Evolutionary conservation across 1,140 invertebrate genomes (phyloP), one percentile per base, ranked within the genome.

Genomic region (Yoshiicerus persimilis): DNA sequence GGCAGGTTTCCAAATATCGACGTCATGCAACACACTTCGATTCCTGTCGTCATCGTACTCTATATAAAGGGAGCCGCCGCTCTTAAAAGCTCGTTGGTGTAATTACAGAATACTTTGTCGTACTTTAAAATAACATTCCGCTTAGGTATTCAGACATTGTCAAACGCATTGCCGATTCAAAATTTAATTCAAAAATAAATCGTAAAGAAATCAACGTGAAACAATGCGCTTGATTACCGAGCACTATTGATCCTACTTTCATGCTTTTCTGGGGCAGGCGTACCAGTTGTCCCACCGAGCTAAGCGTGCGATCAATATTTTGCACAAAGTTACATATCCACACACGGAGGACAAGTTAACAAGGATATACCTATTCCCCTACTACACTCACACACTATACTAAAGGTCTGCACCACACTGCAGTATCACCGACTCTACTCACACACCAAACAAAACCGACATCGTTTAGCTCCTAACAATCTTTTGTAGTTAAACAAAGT

Each of bases 141-240:
- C n/a, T n/a, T n/a, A n/a, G n/a, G n/a, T n/a, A 47, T 20, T 20
- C 41, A 13, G n/a, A 56, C n/a, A n/a, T 16, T 56, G 47, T 56
- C 47, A 70, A 70, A 70, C 2, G 25, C 27, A 30, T 30, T 64
- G 20, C 20, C 4, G 5, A 75, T 38, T 30, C 20, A 34, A 38
- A 80, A 80, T 80, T 80, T 36, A 80, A 80, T 32, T 30, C 34
- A 80, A 80, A 20, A 38, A 80, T 80, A 80, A 80, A 80, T 80
- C 30, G 27, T 70, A 80, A n/a, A 80, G 32, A 34, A 38, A 38
- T 34, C 30, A 80, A 80, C 27, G n/a, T 36, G 75, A 80, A 80
- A 80, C 75, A 80, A 80, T 80, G 34, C 75, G 75, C 75, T 80
- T 80, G 75, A 80, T 80, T 80, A 80, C 75, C 75, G 75, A 80